Percentiles rank a stretch among this genome's conserved stretches.
phyloP scores from a whole-genome alignment of 2,113 vertebrate genomes.

The Alethe diademata region DNA sequence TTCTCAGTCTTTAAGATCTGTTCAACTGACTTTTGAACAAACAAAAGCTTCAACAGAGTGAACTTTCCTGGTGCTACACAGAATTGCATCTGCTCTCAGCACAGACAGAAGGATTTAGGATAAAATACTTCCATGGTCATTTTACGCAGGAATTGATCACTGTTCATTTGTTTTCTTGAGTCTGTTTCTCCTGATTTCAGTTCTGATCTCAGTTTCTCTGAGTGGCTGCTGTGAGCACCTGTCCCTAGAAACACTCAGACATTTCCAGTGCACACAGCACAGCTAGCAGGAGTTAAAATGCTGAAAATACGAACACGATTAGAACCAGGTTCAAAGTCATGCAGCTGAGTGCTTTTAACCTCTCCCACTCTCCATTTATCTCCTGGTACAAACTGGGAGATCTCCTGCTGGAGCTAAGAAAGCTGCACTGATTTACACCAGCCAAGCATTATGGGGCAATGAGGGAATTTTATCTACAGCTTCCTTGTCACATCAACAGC shows the following conservation, averaged over 20 bases:
- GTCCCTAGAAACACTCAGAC: neutral
- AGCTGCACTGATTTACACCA: neutral
- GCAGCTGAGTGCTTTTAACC: neutral
- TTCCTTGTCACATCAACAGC: neutral
- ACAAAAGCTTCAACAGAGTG: neutral
- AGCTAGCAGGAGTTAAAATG: neutral
- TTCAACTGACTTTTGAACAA: neutral
- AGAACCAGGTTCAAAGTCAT: neutral
- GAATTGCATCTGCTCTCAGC: neutral
- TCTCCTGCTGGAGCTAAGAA: neutral
- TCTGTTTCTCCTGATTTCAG: neutral
- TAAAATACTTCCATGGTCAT: neutral
- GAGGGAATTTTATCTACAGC: neutral
- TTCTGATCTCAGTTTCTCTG: neutral
- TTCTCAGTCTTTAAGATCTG: neutral
- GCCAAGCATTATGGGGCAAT: neutral
- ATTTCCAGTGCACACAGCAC: neutral
- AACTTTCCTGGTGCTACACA: neutral
- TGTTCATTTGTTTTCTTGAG: neutral
- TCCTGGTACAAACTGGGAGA: neutral
- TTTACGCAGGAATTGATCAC: neutral
- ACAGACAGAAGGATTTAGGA: neutral
- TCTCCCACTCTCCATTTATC: neutral
- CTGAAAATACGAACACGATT: neutral
- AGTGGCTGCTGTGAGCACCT: neutral